phyloP scores from a whole-genome alignment of 2,113 vertebrate genomes.

The Ardeotis arabs region DNA sequence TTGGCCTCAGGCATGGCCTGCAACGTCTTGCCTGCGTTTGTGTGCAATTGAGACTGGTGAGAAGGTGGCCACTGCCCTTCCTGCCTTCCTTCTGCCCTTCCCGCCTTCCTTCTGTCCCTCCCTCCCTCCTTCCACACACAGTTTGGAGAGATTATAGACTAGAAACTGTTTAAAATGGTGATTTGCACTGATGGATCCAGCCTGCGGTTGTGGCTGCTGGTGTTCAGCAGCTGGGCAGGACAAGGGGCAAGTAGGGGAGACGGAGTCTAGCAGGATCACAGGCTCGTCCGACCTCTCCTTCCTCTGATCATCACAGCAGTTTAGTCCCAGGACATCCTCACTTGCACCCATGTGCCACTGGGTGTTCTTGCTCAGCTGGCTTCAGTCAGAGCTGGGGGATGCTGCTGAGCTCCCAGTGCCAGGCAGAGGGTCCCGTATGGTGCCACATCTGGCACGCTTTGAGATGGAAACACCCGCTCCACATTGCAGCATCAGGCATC shows the following conservation, averaged over 20 bases:
- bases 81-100: background rate
- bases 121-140: fast-evolving
- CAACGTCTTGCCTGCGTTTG: fast-evolving
- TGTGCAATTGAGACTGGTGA: background rate
- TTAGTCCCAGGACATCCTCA: background rate
- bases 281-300: fast-evolving
- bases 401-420: background rate
- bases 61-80: background rate
- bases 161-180: background rate
- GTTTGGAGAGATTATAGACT: background rate
- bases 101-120: no score
- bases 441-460: background rate
- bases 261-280: fast-evolving
- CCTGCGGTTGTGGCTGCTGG: background rate
- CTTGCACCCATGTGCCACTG: background rate
- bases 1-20: background rate
- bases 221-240: background rate
- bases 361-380: background rate
- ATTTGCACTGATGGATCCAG: background rate
- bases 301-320: background rate
- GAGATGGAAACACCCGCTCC: background rate
- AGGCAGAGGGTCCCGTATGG: background rate
- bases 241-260: background rate
- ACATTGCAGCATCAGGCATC: no score
- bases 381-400: background rate